Evolutionary conservation across 2,888 invertebrate species (phyloP), one percentile per base, ranked within the genome.

Genomic region (Frankliniella intonsa): DNA sequence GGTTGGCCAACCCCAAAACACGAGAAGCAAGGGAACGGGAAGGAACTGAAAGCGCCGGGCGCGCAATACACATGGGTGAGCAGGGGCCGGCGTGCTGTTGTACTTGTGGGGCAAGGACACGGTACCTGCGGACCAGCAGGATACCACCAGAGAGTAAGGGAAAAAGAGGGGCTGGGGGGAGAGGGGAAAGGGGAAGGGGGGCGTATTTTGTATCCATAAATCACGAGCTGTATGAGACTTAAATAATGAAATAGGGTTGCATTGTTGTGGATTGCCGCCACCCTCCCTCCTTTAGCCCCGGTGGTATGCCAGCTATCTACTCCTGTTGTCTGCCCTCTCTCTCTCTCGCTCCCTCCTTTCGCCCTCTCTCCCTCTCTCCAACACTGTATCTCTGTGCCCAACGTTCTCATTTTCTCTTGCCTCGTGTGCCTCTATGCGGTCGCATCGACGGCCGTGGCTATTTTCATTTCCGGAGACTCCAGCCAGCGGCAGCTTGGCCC

Each of bases 191-290:
- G 69, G 3, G 69, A 22, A 76, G 69, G 38, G 38, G 38, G 38
- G 38, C 38, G 69, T 76, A 76, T 76, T 76, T 25, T 76, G 69
- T 76, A 76, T 76, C 69, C 69, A 76, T 76, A 76, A 76, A 76
- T 76, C 69, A 76, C 22, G 25, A 76, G 69, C 69, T 25, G 69
- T 76, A 76, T 76, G 69, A 76, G 69, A 76, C 69, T 76, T 76
- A 76, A 76, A 76, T 76, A 76, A 76, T 76, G 69, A 76, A 76
- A 76, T 25, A 76, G 69, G 69, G 69, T 22, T 25, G 69, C 69
- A 76, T 76, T 76, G 69, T 76, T 76, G 69, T 76, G 69, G 69
- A 76, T 76, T 76, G 69, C 69, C 69, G 12, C 69, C 69, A 22
- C 38, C 38, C 38, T 38, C 5, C 38, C 38, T 38, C 38, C 38